These are phyloP conservation scores for Hybos culiciformis DNA, from an alignment of 2,888 invertebrate genomes.

Conservation along the genomic window DNA sequence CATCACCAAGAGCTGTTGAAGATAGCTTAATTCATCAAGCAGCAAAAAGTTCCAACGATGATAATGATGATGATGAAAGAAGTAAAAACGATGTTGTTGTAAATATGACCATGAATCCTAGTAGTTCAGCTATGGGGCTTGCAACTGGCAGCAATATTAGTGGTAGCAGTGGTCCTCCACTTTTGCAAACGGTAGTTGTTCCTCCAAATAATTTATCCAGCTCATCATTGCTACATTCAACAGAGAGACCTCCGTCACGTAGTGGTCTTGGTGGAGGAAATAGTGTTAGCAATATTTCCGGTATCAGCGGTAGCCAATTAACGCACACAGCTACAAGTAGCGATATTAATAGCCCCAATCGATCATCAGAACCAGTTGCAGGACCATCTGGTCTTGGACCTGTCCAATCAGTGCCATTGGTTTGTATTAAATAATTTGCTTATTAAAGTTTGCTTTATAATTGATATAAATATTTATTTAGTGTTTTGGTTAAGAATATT, in stretches of 20 bases:
- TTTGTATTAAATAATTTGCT: too few relatives aligned
- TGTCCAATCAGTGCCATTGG: slow-evolving; percentile 79
- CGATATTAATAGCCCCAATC: slow-evolving; percentile 24
- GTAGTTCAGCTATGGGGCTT: slow-evolving; percentile 22
- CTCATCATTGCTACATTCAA: slow-evolving; percentile 16
- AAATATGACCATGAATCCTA: slow-evolving; percentile 48
- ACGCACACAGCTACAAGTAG: slow-evolving; percentile 20
- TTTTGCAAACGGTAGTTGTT: slow-evolving; percentile 26
- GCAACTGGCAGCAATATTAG: slow-evolving; percentile 16
- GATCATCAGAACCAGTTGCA: slow-evolving; percentile 30
- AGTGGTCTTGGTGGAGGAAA: slow-evolving; percentile 16
- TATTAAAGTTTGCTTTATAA: too few relatives aligned
- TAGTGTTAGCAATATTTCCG: slow-evolving; percentile 12
- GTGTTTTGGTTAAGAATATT: too few relatives aligned
- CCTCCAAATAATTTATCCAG: slow-evolving; percentile 18
- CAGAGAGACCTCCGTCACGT: slow-evolving; percentile 26
- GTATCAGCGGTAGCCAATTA: slow-evolving; percentile 16
- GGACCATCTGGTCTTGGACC: slow-evolving; percentile 77
- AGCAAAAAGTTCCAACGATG: slow-evolving; percentile 20
- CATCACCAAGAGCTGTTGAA: slow-evolving; percentile 16
- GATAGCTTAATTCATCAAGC: neutral
- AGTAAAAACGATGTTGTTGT: slow-evolving; percentile 45
- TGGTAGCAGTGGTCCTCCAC: slow-evolving; percentile 23
- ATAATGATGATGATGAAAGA: slow-evolving; percentile 29
- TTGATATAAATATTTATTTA: neutral